phyloP scores from a whole-genome alignment of 2,797 vertebrate species.

The Margarornis squamiger region DNA sequence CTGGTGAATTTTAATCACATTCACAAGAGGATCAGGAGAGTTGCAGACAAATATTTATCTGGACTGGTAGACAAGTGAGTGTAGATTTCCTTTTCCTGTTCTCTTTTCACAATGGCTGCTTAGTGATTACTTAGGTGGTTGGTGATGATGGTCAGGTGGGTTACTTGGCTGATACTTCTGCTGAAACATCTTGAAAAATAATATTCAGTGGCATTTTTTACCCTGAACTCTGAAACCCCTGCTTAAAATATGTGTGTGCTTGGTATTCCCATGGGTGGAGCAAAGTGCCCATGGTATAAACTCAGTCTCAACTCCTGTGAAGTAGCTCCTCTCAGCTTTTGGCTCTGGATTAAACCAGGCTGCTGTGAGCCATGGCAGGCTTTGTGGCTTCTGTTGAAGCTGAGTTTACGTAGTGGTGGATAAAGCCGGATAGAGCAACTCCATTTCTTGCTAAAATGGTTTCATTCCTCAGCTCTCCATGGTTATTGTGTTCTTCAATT shows the following conservation, averaged over 20 bases:
- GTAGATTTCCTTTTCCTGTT: not conserved
- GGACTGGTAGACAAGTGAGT: constrained; percentile 95
- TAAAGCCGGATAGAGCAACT: not conserved
- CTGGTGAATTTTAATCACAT: constrained; percentile 98
- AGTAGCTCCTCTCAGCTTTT: not conserved
- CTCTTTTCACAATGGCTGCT: not conserved
- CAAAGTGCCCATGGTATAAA: not conserved
- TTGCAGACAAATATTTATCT: constrained; percentile 97
- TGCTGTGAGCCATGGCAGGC: not conserved
- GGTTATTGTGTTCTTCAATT: not conserved
- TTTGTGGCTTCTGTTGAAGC: not conserved
- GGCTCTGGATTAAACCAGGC: not conserved
- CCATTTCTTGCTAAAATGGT: not conserved
- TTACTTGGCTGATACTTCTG: not conserved
- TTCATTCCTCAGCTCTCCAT: not conserved
- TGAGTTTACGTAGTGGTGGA: not conserved
- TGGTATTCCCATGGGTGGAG: not conserved
- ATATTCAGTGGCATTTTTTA: not conserved
- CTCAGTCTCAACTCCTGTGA: accelerated
- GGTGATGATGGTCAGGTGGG: not conserved
- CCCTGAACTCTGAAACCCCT: not conserved
- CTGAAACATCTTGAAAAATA: not conserved
- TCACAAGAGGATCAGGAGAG: constrained; percentile 96
- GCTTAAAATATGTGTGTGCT: not conserved
- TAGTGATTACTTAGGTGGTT: not conserved